A percentile compares a stretch with the other conserved stretches of the same genome.
Evolutionary conservation across 2,113 vertebrate genomes (phyloP).

Genomic region (Blennius ocellaris): DNA sequence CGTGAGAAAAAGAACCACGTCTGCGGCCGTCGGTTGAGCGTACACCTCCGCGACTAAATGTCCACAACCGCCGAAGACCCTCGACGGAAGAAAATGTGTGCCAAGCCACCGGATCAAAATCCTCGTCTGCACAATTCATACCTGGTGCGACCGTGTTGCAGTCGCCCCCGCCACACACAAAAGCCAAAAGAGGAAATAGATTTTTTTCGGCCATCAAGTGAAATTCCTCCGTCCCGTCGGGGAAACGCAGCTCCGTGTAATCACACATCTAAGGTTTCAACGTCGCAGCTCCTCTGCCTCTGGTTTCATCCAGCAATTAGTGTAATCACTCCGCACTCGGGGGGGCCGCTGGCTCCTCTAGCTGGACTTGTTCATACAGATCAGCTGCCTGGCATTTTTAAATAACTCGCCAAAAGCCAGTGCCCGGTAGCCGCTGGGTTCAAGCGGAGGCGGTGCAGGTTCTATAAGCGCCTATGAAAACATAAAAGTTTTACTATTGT

Average conservation of each 20-base stretch:
- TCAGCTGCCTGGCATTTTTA: slow-evolving; percentile 22
- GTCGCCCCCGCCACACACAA: slow-evolving; percentile 5
- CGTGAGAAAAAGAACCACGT: slow-evolving; percentile 63
- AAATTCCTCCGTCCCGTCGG: slow-evolving; percentile 56
- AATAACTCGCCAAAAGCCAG: slow-evolving; percentile 19
- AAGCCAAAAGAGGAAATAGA: slow-evolving; percentile 63
- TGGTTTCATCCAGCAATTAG: slow-evolving; percentile 67
- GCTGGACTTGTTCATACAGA: slow-evolving; percentile 7
- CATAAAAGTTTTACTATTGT: slow-evolving; percentile 50
- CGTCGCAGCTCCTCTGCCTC: slow-evolving; percentile 27
- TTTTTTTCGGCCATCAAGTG: slow-evolving; percentile 64
- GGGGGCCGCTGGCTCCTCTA: slow-evolving; percentile 9
- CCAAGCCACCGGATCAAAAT: slow-evolving; percentile 13
- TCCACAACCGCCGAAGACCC: not conserved
- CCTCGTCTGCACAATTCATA: slow-evolving; percentile 31
- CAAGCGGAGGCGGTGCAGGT: slow-evolving; percentile 29
- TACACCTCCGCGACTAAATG: not conserved
- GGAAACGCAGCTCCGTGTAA: slow-evolving; percentile 66
- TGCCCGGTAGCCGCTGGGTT: slow-evolving; percentile 10
- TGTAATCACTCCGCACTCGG: slow-evolving; percentile 42
- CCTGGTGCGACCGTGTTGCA: slow-evolving; percentile 48
- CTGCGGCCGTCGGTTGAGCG: slow-evolving; percentile 44
- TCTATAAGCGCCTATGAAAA: slow-evolving; percentile 58
- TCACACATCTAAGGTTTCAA: slow-evolving; percentile 72
- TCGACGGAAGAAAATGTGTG: not conserved